Conservation (phyloP, 1,140 invertebrate genomes). For the Cherax quadricarinatus region DNA sequence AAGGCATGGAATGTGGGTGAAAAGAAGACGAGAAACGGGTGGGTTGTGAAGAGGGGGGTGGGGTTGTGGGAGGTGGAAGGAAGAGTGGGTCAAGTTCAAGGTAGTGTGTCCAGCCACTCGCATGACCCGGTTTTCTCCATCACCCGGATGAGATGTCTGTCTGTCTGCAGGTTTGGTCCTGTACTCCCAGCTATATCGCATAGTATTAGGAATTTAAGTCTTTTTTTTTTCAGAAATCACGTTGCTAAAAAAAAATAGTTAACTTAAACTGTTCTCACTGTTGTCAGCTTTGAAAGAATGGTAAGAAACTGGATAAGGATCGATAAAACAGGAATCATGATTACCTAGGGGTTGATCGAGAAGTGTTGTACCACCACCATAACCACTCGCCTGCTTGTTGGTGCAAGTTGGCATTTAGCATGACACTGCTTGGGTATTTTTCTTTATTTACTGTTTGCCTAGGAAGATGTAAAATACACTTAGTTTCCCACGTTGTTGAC, state of each 20-base stretch:
- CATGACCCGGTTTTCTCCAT: conserved; percentile 42
- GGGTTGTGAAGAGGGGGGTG: background rate
- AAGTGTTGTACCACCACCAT: background rate
- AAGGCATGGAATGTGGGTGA: background rate
- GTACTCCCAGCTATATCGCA: background rate
- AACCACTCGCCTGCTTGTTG: background rate
- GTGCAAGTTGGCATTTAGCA: background rate
- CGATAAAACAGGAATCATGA: background rate
- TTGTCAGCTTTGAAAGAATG: background rate
- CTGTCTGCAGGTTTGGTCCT: background rate
- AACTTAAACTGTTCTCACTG: no score
- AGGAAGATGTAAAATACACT: background rate
- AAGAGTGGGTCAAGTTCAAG: conserved; percentile 62
- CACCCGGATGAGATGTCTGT: conserved; percentile 33
- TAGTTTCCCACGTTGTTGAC: background rate
- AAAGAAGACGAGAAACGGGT: background rate
- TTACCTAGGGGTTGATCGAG: background rate
- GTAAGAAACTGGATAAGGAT: background rate
- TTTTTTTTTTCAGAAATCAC: no score
- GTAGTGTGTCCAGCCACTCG: conserved; percentile 11
- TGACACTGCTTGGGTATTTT: background rate
- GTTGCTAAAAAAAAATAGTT: no score
- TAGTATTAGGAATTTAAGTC: no score
- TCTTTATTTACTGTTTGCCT: background rate
- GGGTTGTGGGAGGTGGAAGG: conserved; percentile 1